These are phyloP conservation scores for Drosophila trichaetosa DNA, from an alignment of 2,888 invertebrate genomes.

Conservation along the genomic window DNA sequence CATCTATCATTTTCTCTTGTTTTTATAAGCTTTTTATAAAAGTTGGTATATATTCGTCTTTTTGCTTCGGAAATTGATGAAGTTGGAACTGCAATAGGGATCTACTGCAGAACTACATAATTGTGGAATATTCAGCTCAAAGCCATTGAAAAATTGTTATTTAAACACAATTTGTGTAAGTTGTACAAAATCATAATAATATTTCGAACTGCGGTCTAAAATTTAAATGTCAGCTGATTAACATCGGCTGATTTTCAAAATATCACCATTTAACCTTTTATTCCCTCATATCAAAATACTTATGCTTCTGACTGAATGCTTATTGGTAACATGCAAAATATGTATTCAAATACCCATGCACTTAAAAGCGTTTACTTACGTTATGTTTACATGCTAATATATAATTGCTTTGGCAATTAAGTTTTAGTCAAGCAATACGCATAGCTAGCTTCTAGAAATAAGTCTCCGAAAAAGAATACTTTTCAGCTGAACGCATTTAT, in stretches of 20 bases:
- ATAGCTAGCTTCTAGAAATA: neutral
- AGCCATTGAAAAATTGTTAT: neutral
- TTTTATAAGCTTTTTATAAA: neutral
- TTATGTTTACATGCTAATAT: neutral
- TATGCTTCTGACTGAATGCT: neutral
- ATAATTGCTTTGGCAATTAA: neutral
- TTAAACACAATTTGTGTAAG: neutral
- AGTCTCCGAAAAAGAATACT: slow-evolving; percentile 10
- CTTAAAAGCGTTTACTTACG: neutral
- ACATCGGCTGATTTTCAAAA: neutral
- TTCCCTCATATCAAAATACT: neutral
- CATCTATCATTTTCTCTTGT: neutral
- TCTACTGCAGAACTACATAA: neutral
- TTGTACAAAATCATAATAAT: neutral
- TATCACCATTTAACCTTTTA: neutral
- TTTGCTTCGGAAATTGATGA: neutral
- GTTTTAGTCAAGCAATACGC: neutral
- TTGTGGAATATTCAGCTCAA: neutral
- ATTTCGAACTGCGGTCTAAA: neutral
- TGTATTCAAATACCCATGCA: neutral
- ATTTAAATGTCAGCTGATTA: neutral
- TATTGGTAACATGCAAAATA: neutral
- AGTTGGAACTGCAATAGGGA: neutral
- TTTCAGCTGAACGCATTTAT: neutral
- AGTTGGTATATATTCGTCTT: neutral